These are phyloP conservation scores for Ellobium chinense DNA, from an alignment of 2,888 invertebrate genomes.

Conservation along the genomic window DNA sequence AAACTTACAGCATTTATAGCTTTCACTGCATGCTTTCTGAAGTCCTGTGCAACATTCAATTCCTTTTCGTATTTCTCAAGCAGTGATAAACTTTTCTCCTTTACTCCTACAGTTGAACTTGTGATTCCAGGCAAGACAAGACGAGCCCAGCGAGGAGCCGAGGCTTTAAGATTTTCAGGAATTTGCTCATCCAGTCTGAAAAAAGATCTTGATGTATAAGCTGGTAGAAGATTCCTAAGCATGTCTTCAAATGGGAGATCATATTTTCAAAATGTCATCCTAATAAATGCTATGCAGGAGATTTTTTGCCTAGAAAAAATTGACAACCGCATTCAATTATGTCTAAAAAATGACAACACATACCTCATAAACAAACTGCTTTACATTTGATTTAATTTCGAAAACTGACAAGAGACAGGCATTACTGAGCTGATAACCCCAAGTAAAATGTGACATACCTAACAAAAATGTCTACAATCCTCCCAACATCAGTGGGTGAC, in stretches of 20 bases:
- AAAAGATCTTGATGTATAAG: no score
- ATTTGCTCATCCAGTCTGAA: constrained; percentile 29
- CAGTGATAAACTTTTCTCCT: constrained; percentile 11
- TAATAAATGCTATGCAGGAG: no score
- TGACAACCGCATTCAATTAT: no score
- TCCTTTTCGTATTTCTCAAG: constrained; percentile 15
- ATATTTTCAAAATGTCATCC: no score
- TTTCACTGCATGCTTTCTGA: constrained; percentile 20
- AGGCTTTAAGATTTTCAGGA: not conserved
- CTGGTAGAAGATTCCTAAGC: no score
- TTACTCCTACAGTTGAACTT: not conserved
- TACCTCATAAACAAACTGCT: no score
- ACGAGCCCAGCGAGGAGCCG: constrained; percentile 25
- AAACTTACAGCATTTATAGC: constrained; percentile 27
- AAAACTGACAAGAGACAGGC: no score
- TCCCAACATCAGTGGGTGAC: constrained; percentile 3
- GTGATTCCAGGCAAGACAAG: constrained; percentile 29
- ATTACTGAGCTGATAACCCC: no score
- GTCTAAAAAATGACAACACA: no score
- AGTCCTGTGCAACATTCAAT: not conserved
- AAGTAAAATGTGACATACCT: constrained; percentile 6
- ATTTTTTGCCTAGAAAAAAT: no score
- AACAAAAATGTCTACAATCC: constrained; percentile 4
- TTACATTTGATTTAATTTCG: no score
- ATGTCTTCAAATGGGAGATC: no score